Base-by-base conservation (phyloP, 2,888 invertebrate species). In the Ptychoptera albimana region DNA sequence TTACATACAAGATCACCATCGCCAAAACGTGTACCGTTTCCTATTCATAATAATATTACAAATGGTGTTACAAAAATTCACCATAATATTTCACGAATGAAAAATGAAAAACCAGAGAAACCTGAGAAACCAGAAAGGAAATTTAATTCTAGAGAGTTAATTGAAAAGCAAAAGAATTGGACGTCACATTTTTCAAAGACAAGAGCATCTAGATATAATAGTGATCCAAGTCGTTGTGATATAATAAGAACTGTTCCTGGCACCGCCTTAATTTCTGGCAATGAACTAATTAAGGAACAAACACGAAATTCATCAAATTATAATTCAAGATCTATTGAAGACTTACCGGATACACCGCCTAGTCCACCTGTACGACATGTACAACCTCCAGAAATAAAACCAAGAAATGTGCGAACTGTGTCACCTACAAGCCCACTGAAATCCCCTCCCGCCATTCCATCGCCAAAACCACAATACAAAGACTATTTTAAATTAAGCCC, bases 101-200 rank as follows among this genome's bases (percentile, higher is more conserved):
- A 75, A 53, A 73, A 75, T 11, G 71, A 70, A 46, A 72, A 74
- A 50, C 63, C 64, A 5, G 73, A 74, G 43, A 84, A 83, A 60
- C 85, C 85, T 1, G 85, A 86, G 55, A 85, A 86, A 62, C 84
- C 86, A 3, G 87, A 87, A 60, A 70, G 85, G 45, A 79, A 82
- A 56, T 80, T 85, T 55, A 80, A 77, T 55, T 85, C 84, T 49
- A 82, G 86, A 52, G 87, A 89, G 61, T 69, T 88, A 45, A 89
- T 89, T 52, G 88, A 87, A 64, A 86, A 88, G 57, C 89, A 88
- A 60, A 80, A 82, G 59, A 91, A 89, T 67, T 91, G 88, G 89
- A 88, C 88, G 30, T 83, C 86, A 48, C 88, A 87, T 65, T 91
- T 88, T 61, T 82, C 82, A 47, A 86, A 85, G 68, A 74, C 81